Evolutionary conservation across 1,140 invertebrate species (phyloP).

Genomic region (Pseudomyrmex sp.): DNA sequence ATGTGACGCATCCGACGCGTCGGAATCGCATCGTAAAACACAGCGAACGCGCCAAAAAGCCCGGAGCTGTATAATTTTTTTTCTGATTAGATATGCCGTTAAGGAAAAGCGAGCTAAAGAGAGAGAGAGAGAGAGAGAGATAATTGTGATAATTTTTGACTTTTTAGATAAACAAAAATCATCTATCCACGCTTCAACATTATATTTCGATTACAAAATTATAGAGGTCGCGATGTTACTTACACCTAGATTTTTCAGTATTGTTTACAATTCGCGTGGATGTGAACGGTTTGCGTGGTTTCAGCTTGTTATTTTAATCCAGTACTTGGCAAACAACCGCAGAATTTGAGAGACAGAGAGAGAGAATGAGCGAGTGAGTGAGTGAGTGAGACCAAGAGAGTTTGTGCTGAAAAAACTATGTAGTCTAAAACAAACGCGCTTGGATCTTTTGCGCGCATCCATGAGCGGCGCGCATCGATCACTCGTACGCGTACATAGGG

Average conservation of each 20-base stretch:
- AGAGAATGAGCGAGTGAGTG: not conserved
- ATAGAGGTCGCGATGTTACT: slow-evolving; percentile 27
- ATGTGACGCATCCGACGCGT: slow-evolving; percentile 1
- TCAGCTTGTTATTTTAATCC: slow-evolving; percentile 63
- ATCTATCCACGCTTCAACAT: not conserved
- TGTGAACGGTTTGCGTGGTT: slow-evolving; percentile 58
- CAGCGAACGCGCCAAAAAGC: not conserved
- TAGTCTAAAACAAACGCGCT: slow-evolving; percentile 64
- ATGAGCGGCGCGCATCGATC: slow-evolving; percentile 66
- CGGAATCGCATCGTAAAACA: not conserved
- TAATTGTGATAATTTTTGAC: not conserved
- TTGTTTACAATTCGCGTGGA: slow-evolving; percentile 59
- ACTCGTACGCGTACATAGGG: slow-evolving; percentile 54
- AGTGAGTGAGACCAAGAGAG: not conserved
- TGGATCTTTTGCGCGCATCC: slow-evolving; percentile 36
- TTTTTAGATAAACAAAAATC: not conserved
- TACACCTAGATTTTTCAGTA: slow-evolving; percentile 53
- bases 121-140: too few species aligned
- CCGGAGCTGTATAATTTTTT: not conserved
- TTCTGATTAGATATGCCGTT: not conserved
- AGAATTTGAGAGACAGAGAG: slow-evolving; percentile 27
- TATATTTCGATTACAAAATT: slow-evolving; percentile 22
- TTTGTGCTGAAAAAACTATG: slow-evolving; percentile 42
- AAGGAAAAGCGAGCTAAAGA: too few species aligned
- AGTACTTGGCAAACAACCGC: slow-evolving; percentile 57